These are phyloP conservation scores for Malaclemys terrapin DNA, from an alignment of 2,113 vertebrate genomes.

Conservation along the genomic window DNA sequence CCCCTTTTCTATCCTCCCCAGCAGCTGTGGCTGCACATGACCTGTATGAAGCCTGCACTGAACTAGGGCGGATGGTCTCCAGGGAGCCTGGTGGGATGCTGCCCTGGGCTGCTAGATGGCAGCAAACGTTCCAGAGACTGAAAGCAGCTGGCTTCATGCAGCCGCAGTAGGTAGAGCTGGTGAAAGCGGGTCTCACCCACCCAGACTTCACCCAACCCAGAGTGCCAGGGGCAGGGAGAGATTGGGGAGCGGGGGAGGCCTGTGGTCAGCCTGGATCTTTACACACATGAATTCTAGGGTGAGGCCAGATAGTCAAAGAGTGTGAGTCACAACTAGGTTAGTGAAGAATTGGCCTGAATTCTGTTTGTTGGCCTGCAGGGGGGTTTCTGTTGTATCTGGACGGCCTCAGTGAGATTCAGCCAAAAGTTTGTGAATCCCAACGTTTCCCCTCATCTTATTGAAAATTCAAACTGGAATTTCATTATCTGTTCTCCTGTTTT, in stretches of 20 bases:
- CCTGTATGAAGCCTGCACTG: not conserved
- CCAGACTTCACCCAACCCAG: not conserved
- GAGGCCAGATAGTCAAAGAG: not conserved
- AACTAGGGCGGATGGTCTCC: accelerated
- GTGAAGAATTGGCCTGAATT: not conserved
- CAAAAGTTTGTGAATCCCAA: not conserved
- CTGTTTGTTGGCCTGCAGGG: not conserved
- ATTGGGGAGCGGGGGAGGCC: not conserved
- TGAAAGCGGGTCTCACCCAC: not conserved
- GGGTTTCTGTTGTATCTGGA: too few relatives aligned
- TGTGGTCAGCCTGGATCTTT: not conserved
- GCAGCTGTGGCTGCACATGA: not conserved
- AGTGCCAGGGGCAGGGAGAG: not conserved
- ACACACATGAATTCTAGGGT: not conserved
- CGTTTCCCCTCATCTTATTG: not conserved
- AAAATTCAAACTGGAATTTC: too few relatives aligned
- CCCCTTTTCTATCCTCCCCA: not conserved
- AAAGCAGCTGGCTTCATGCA: not conserved
- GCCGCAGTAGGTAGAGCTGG: not conserved
- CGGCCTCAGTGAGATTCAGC: not conserved
- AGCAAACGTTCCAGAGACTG: not conserved
- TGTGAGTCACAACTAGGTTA: not conserved
- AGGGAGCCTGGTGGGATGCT: too few relatives aligned
- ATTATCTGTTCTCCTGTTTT: too few relatives aligned
- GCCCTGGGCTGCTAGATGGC: too few relatives aligned